These are phyloP conservation scores for Typhlomys cinereus DNA, from an alignment of 2,113 vertebrate species.

Conservation along the genomic window DNA sequence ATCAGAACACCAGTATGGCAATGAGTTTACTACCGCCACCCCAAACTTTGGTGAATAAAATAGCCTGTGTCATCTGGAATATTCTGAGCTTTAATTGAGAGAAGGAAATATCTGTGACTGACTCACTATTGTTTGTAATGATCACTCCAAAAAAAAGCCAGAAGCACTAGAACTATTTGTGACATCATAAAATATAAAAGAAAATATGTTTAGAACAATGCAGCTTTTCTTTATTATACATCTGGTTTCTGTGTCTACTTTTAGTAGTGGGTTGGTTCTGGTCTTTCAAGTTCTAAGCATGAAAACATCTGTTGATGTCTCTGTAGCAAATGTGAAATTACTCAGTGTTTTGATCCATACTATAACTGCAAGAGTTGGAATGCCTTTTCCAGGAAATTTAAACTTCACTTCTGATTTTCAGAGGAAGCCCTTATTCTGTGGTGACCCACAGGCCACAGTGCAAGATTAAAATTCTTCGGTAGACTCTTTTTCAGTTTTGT, in stretches of 20 bases:
- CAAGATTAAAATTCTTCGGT: not conserved
- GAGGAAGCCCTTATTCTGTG: not conserved
- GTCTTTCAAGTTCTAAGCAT: not conserved
- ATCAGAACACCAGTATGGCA: not conserved
- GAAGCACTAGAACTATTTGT: slow-evolving; percentile 1
- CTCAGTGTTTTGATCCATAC: not conserved
- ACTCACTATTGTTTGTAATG: slow-evolving; percentile 45
- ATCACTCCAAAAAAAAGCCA: slow-evolving; percentile 61
- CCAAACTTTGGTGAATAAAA: slow-evolving; percentile 54
- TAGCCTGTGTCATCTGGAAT: slow-evolving; percentile 3
- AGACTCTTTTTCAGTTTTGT: not conserved
- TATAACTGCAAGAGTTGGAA: not conserved
- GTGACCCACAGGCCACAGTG: accelerated
- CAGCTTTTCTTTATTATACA: slow-evolving; percentile 54
- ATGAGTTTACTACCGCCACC: not conserved
- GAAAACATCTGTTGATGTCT: not conserved
- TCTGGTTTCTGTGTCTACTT: not conserved
- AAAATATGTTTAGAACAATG: slow-evolving; percentile 60
- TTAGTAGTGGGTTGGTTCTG: not conserved
- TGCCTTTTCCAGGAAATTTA: not conserved
- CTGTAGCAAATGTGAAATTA: not conserved
- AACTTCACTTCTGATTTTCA: not conserved
- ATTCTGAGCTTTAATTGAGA: not conserved
- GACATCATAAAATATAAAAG: slow-evolving; percentile 63
- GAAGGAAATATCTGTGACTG: slow-evolving; percentile 34